phyloP scores from a whole-genome alignment of 1,140 invertebrate species.

The Chymomyza costata region DNA sequence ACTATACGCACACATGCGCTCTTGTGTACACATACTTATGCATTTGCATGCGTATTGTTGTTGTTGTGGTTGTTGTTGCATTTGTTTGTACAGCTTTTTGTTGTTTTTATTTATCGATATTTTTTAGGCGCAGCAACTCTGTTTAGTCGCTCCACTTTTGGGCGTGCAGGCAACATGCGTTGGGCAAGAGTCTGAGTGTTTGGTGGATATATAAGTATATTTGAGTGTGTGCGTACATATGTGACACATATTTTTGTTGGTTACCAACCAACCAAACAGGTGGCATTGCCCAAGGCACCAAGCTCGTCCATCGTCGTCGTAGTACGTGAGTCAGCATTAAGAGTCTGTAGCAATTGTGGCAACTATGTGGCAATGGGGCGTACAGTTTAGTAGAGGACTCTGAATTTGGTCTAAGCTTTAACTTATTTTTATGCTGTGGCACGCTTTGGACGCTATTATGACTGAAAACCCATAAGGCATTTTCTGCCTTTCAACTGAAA shows the following conservation, averaged over 20 bases:
- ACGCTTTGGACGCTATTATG: constrained; percentile 34
- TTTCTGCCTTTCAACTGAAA: constrained; percentile 26
- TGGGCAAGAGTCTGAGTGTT: too few relatives aligned
- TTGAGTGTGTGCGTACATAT: too few relatives aligned
- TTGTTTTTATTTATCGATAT: too few relatives aligned
- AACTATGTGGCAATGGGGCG: constrained; percentile 34
- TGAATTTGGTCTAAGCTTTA: too few relatives aligned
- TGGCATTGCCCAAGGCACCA: constrained; percentile 31
- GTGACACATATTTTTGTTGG: constrained; percentile 41
- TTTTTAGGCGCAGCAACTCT: constrained; percentile 39
- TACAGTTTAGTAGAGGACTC: constrained; percentile 31
- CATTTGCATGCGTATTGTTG: too few relatives aligned
- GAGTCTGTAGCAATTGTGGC: constrained; percentile 11
- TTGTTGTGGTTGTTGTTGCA: constrained; percentile 12
- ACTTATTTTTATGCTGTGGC: constrained; percentile 35
- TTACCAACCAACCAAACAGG: constrained; percentile 36
- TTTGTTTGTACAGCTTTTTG: constrained; percentile 2
- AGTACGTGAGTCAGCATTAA: constrained; percentile 32
- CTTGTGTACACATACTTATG: too few relatives aligned
- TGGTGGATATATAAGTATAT: too few relatives aligned
- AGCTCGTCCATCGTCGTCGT: too few relatives aligned
- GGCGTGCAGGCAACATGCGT: constrained; percentile 24
- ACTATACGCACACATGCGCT: too few relatives aligned
- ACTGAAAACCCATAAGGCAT: constrained; percentile 34
- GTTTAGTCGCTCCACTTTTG: constrained; percentile 41